phyloP scores from a whole-genome alignment of 2,113 vertebrate species.

The Dryoscopus gambensis region DNA sequence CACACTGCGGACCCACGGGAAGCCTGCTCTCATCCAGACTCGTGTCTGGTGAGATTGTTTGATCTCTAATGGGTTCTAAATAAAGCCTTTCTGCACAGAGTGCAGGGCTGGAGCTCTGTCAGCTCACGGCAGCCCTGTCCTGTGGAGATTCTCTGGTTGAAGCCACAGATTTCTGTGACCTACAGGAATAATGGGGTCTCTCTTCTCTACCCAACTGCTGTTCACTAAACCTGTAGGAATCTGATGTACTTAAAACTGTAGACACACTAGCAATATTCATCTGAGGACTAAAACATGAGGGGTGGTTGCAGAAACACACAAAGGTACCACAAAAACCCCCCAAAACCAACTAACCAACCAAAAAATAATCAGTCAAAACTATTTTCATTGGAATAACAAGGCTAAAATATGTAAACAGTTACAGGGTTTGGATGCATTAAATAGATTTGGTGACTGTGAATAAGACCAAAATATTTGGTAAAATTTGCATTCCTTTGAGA shows the following conservation, averaged over 20 bases:
- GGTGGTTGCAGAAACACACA: background rate
- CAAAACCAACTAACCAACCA: background rate
- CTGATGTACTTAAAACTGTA: fast-evolving
- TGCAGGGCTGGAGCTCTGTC: background rate
- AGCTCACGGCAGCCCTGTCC: background rate
- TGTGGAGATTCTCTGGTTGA: background rate
- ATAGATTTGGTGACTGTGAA: background rate
- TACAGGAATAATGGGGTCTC: background rate
- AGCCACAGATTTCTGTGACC: background rate
- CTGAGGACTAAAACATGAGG: background rate
- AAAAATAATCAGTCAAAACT: background rate
- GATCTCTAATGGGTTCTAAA: background rate
- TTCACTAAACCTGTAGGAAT: background rate
- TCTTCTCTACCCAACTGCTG: background rate
- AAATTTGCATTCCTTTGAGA: background rate
- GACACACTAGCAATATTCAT: background rate
- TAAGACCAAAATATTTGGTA: background rate
- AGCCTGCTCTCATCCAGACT: background rate
- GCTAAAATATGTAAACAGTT: background rate
- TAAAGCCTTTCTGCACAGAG: background rate
- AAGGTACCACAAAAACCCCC: fast-evolving
- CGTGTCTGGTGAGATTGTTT: background rate
- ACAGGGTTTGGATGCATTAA: background rate
- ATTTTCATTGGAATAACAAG: background rate
- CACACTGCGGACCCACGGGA: background rate